Evolutionary conservation across 2,888 invertebrate species (phyloP).

Genomic region (Pseudococcus viburni): DNA sequence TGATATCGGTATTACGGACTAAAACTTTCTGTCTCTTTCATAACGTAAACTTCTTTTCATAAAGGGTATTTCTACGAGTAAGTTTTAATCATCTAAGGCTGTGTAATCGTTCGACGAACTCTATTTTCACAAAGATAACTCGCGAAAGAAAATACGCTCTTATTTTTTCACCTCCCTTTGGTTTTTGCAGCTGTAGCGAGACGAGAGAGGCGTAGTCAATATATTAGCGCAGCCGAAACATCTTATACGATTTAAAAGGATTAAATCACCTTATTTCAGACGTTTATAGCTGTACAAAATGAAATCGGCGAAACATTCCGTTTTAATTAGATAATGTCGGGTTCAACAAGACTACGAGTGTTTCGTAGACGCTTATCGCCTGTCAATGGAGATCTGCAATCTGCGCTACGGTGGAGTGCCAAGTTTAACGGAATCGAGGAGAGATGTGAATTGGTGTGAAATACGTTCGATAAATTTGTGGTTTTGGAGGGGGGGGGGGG

Average conservation of each 20-base stretch:
- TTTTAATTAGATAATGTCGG: slow-evolving; percentile 8
- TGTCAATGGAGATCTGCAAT: background rate
- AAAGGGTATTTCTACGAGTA: background rate
- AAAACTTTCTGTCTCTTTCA: slow-evolving; percentile 37
- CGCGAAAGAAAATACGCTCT: background rate
- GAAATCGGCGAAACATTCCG: background rate
- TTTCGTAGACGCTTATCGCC: background rate
- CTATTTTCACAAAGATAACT: slow-evolving; percentile 18
- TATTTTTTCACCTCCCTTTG: background rate
- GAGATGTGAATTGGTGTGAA: too few relatives aligned
- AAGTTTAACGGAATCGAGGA: too few relatives aligned
- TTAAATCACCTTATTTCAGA: slow-evolving; percentile 18
- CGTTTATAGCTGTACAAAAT: slow-evolving; percentile 15
- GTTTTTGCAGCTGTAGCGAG: background rate
- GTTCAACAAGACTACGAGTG: background rate
- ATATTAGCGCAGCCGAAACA: background rate
- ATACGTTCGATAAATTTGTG: too few relatives aligned
- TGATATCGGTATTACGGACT: slow-evolving; percentile 15
- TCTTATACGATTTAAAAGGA: slow-evolving; percentile 21
- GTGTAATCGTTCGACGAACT: slow-evolving; percentile 36
- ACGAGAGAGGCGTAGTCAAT: background rate
- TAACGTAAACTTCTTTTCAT: slow-evolving; percentile 36
- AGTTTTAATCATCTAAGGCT: slow-evolving; percentile 41
- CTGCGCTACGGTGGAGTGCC: background rate
- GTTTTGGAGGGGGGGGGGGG: too few relatives aligned